Conservation (phyloP, 2,888 invertebrate species). For the Agonopterix alstromeriana region DNA sequence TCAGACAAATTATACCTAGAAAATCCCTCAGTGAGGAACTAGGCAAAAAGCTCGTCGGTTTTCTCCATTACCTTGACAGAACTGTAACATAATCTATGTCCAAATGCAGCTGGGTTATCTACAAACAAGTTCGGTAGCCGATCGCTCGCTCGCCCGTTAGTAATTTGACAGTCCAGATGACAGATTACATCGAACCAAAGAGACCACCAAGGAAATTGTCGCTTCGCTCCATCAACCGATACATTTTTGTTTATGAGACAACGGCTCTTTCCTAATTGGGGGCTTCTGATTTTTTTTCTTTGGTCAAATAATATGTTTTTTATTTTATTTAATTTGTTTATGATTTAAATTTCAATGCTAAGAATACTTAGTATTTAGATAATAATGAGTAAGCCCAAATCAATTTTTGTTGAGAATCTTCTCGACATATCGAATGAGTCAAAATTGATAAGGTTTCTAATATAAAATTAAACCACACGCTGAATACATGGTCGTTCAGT, state of each 20-base stretch:
- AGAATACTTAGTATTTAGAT: no score
- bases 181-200: conserved; percentile 62
- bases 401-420: no score
- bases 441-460: no score
- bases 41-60: neutral
- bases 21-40: neutral
- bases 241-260: conserved; percentile 60
- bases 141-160: conserved; percentile 74
- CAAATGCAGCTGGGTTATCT: conserved; percentile 59
- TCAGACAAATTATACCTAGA: no score
- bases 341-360: neutral
- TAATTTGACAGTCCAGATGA: conserved; percentile 77
- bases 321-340: neutral
- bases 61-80: neutral
- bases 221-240: conserved; percentile 45
- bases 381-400: no score
- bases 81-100: conserved; percentile 29
- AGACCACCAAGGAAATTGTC: conserved; percentile 71
- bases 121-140: conserved; percentile 73
- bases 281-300: conserved; percentile 34
- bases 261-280: conserved; percentile 54
- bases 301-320: neutral
- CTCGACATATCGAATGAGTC: no score
- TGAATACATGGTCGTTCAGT: no score
- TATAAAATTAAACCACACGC: no score